Evolutionary conservation across 2,888 invertebrate species (phyloP).

Genomic region (Drosophila monieri): DNA sequence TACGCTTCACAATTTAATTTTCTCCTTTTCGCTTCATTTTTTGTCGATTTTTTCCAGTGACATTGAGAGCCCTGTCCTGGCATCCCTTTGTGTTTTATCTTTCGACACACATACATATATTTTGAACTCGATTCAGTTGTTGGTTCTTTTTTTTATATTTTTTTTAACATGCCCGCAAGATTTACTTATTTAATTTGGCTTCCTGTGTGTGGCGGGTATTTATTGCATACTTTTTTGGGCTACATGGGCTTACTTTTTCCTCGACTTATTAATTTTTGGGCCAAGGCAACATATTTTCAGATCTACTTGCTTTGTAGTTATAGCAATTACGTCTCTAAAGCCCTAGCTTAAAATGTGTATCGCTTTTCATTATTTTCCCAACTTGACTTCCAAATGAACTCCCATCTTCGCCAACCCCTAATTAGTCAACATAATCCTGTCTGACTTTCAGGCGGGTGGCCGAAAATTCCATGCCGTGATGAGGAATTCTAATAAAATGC

Average conservation of each 20-base stretch:
- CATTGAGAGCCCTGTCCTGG: slow-evolving; percentile 39
- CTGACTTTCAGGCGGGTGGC: slow-evolving; percentile 22
- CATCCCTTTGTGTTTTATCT: slow-evolving; percentile 54
- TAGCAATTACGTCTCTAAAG: not conserved
- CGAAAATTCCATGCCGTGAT: slow-evolving; percentile 6
- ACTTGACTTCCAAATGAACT: slow-evolving; percentile 50
- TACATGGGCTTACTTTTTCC: not conserved
- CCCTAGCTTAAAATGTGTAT: not conserved
- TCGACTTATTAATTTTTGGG: slow-evolving; percentile 36
- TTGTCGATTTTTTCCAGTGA: slow-evolving; percentile 15
- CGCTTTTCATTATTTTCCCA: not conserved
- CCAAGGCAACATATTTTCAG: not conserved
- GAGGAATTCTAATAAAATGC: slow-evolving; percentile 54
- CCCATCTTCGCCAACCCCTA: slow-evolving; percentile 53
- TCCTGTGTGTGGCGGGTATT: slow-evolving; percentile 28
- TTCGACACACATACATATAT: slow-evolving; percentile 25
- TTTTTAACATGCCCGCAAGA: slow-evolving; percentile 42
- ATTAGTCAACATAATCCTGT: slow-evolving; percentile 71
- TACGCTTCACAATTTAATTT: slow-evolving; percentile 57
- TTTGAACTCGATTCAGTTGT: slow-evolving; percentile 26
- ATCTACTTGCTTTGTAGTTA: not conserved
- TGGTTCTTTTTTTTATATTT: slow-evolving; percentile 9
- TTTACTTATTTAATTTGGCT: slow-evolving; percentile 60
- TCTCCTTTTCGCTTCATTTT: slow-evolving; percentile 24
- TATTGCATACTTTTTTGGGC: slow-evolving; percentile 23